Evolutionary conservation across 2,888 invertebrate genomes (phyloP).

Genomic region (Apeira syringaria): DNA sequence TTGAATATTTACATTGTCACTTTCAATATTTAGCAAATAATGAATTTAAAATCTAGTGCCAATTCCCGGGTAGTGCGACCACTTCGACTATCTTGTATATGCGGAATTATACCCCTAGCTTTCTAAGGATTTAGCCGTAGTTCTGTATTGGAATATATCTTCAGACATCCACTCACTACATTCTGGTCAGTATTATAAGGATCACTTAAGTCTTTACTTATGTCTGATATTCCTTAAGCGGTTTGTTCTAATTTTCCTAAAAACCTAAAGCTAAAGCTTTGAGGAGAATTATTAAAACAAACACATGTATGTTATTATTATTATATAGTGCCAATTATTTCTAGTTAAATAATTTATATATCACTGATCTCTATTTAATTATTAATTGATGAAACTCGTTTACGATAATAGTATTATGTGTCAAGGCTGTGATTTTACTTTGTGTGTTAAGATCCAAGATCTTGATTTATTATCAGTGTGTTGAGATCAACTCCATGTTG

Average conservation of each 20-base stretch:
- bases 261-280: slow-evolving; percentile 48
- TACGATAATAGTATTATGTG: slow-evolving; percentile 54
- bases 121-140: slow-evolving; percentile 65
- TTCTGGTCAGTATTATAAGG: slow-evolving; percentile 32
- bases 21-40: slow-evolving; percentile 65
- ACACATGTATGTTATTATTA: slow-evolving; percentile 41
- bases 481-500: slow-evolving; percentile 38
- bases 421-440: slow-evolving; percentile 79
- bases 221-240: too few species aligned
- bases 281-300: slow-evolving; percentile 33
- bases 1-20: slow-evolving; percentile 65
- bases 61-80: slow-evolving; percentile 63
- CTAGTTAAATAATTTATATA: slow-evolving; percentile 44
- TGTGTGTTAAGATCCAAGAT: slow-evolving; percentile 66
- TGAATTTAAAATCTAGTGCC: slow-evolving; percentile 64
- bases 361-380: slow-evolving; percentile 28
- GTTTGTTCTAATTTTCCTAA: too few species aligned
- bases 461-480: slow-evolving; percentile 42
- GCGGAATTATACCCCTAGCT: slow-evolving; percentile 63
- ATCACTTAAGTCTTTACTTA: slow-evolving; percentile 20
- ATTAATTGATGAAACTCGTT: slow-evolving; percentile 31
- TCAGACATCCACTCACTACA: slow-evolving; percentile 33
- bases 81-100: slow-evolving; percentile 57
- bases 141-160: slow-evolving; percentile 53
- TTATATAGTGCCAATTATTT: slow-evolving; percentile 56